phyloP scores from a whole-genome alignment of 2,888 invertebrate genomes.

The Andrena minutula region DNA sequence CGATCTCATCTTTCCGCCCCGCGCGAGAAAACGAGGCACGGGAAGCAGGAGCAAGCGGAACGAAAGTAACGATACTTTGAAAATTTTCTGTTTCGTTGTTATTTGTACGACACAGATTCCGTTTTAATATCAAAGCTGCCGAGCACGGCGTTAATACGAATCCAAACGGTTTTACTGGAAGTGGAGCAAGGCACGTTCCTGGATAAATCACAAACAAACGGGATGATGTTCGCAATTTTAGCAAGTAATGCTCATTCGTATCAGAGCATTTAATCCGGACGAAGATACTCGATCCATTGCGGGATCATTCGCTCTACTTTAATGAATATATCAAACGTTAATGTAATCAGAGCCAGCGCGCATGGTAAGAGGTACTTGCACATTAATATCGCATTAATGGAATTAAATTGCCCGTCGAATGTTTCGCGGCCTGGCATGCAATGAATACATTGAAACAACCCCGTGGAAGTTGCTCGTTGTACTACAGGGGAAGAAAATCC shows the following conservation, averaged over 20 bases:
- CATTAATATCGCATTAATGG: background rate
- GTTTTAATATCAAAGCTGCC: background rate
- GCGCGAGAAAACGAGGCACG: background rate
- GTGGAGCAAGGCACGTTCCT: background rate
- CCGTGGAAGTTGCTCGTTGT: background rate
- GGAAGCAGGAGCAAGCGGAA: background rate
- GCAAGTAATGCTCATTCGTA: background rate
- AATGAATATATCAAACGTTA: slow-evolving; percentile 19
- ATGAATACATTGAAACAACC: background rate
- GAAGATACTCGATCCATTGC: background rate
- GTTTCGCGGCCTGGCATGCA: background rate
- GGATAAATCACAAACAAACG: background rate
- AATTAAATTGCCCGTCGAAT: background rate
- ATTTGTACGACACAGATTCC: background rate
- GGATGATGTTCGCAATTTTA: background rate
- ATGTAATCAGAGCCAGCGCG: background rate
- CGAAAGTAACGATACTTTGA: background rate
- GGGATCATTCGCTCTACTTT: slow-evolving; percentile 10
- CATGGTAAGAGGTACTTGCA: background rate
- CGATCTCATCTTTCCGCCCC: background rate
- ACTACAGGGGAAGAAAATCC: too few relatives aligned
- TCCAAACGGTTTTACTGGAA: background rate
- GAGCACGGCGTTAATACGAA: background rate
- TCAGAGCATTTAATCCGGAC: background rate
- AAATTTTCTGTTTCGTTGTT: background rate